Base-by-base conservation (phyloP, 1,140 invertebrate genomes). In the Ericerus pela region DNA sequence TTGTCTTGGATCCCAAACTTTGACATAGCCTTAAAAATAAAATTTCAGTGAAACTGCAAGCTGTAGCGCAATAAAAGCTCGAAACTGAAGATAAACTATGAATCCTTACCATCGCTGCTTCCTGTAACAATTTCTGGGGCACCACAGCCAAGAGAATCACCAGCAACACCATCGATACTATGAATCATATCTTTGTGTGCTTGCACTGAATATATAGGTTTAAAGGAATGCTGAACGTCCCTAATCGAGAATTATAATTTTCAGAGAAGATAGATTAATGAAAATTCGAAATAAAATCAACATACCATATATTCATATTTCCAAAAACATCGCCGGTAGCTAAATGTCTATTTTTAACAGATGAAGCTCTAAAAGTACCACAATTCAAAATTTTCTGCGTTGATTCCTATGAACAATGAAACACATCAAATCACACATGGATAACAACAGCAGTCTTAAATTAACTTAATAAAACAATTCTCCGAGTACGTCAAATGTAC, bases 61-160 rank as follows among this genome's bases (percentile, higher is more conserved):
- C n/a, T 43, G 30, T 41, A 43, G 20, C 18, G 11, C n/a, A n/a
- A 51, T 56, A 8, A 51, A 22, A 11, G 8, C 8, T 30, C 51
- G 10, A 54, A 5, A 20, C 30, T 24, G 10, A 3, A 53, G 12
- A 30, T 6, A 26, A 16, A 36, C 8, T 6, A 22, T 54, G 22
- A 51, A 51, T 47, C 62, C 56, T 68, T 72, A 80, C 92, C 92
- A 79, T 96, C 92, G 72, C 85, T 76, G 61, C 89, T 88, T 12
- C 89, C 92, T 16, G 93, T 96, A 1, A 85, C 88, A 62, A 97
- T 82, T 79, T 96, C 93, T 24, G 92, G 89, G 6, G 92, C 88
- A 22, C 89, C 92, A 70, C 82, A 88, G 36, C 87, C 85, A 16
- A 82, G 69, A 47, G 73, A 80, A 20, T 81, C 78, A 6, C 92